Evolutionary conservation across 92 coral and sea anemone species (phyloP).

Genomic region (Epizoanthus stellaris): DNA sequence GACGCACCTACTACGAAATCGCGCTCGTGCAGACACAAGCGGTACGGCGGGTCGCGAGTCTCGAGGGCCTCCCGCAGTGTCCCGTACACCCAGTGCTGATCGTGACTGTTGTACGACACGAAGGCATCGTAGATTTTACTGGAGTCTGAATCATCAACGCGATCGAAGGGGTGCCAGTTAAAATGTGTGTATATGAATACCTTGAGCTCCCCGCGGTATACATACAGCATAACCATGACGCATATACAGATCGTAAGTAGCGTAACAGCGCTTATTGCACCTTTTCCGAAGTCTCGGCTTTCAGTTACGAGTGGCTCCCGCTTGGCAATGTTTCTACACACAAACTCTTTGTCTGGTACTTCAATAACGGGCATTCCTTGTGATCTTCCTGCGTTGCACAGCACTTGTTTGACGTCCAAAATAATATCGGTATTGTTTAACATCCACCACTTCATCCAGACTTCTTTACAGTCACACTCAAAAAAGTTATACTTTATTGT

Average conservation of each 20-base stretch:
- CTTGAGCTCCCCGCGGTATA: slow-evolving; percentile 71
- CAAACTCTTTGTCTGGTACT: slow-evolving; percentile 57
- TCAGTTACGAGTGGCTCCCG: too few species aligned
- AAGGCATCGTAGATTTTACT: slow-evolving; percentile 83
- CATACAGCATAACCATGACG: slow-evolving; percentile 35
- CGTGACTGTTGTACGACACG: slow-evolving; percentile 80
- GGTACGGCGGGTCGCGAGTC: slow-evolving; percentile 70
- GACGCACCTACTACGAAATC: slow-evolving; percentile 83
- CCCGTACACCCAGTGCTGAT: slow-evolving; percentile 68
- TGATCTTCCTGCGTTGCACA: slow-evolving; percentile 59
- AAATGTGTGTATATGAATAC: slow-evolving; percentile 71
- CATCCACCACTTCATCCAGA: slow-evolving; percentile 79
- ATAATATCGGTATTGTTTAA: slow-evolving; percentile 33
- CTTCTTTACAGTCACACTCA: slow-evolving; percentile 74
- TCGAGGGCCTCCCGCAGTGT: slow-evolving; percentile 66
- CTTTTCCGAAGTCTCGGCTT: too few species aligned
- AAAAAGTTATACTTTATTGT: slow-evolving; percentile 67
- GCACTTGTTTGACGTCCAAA: slow-evolving; percentile 49
- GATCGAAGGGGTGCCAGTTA: slow-evolving; percentile 90
- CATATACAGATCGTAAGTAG: slow-evolving; percentile 4
- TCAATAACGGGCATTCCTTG: slow-evolving; percentile 61
- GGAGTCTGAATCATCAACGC: slow-evolving; percentile 74
- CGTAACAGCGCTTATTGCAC: not conserved
- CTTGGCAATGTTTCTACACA: slow-evolving; percentile 40
- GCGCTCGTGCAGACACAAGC: slow-evolving; percentile 78